Conservation (phyloP, 2,113 vertebrate genomes). For the Equus przewalskii region DNA sequence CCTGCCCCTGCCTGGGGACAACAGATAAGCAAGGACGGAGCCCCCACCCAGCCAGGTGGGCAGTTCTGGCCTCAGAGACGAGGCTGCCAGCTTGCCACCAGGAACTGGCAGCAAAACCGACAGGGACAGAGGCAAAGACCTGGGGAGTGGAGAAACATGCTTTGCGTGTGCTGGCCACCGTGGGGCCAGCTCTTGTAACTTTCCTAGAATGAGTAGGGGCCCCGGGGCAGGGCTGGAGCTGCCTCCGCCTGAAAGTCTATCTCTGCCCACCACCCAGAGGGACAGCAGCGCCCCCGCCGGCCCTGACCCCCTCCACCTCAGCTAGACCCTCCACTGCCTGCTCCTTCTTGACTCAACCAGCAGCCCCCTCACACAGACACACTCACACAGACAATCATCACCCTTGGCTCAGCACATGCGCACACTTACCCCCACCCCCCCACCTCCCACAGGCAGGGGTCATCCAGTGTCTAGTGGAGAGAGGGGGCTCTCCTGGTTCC, state of each 20-base stretch:
- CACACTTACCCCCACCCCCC: not conserved
- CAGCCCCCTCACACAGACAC: no score
- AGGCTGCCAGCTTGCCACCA: conserved; percentile 35
- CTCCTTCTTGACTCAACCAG: not conserved
- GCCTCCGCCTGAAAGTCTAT: not conserved
- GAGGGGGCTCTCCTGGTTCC: not conserved
- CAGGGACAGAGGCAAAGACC: not conserved
- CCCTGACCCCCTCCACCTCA: not conserved
- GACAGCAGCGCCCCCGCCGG: not conserved
- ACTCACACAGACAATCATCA: not conserved
- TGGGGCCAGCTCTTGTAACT: not conserved
- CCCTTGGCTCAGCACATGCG: no score
- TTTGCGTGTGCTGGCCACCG: not conserved
- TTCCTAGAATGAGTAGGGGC: conserved; percentile 36
- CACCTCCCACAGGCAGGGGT: not conserved
- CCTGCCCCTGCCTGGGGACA: not conserved
- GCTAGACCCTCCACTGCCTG: not conserved
- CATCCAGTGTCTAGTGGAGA: not conserved
- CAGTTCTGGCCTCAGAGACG: not conserved
- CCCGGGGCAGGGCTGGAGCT: no score
- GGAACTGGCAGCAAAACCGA: not conserved
- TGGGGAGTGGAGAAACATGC: not conserved
- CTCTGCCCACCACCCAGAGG: not conserved
- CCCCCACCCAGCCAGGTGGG: not conserved
- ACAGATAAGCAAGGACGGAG: not conserved